A percentile compares a stretch with the other conserved stretches of the same genome.
Conservation (phyloP, 2,113 vertebrate species). For the Pelecanoides urinatrix region DNA sequence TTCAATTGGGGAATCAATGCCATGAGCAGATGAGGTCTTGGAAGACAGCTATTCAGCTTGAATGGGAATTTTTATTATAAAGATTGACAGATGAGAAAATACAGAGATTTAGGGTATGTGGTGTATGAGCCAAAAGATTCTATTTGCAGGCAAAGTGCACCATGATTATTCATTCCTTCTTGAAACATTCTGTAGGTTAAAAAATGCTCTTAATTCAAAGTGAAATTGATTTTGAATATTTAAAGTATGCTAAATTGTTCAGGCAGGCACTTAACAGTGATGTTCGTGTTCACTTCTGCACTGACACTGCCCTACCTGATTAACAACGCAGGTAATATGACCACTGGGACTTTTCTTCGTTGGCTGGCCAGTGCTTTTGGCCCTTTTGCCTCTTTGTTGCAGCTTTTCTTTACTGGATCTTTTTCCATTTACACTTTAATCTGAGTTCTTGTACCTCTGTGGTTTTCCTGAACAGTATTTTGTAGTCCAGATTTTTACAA, state of each 20-base stretch:
- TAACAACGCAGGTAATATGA: background rate
- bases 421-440: background rate
- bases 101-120: background rate
- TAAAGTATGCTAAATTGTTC: background rate
- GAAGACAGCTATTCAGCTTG: constrained; percentile 7
- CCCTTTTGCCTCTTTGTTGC: background rate
- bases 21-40: constrained; percentile 13
- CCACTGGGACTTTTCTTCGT: background rate
- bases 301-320: background rate
- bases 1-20: background rate
- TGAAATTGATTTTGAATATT: background rate
- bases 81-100: constrained; percentile 38
- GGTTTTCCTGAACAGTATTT: background rate
- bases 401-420: background rate
- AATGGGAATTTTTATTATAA: constrained; percentile 48
- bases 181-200: background rate
- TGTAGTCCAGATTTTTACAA: background rate
- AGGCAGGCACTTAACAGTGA: background rate
- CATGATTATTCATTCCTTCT: background rate
- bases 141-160: background rate
- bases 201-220: constrained; percentile 15
- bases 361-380: background rate
- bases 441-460: background rate
- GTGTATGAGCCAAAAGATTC: background rate
- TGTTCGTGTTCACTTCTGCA: background rate